Conservation (phyloP, 2,797 vertebrate species). For the Myripristis jacobus region DNA sequence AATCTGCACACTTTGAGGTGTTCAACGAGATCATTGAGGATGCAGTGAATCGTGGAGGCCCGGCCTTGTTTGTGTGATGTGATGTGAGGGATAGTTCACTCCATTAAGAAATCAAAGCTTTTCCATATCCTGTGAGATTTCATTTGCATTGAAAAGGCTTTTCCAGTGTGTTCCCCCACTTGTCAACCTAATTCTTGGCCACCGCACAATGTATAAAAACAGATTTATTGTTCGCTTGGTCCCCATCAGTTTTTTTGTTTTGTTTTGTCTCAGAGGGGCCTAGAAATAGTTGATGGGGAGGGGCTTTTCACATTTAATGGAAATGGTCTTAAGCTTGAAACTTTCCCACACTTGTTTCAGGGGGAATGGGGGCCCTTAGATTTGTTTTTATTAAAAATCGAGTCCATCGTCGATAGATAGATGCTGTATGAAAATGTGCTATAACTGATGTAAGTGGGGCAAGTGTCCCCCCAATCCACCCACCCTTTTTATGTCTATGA, state of each 20-base stretch:
- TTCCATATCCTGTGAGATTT: conserved; percentile 44
- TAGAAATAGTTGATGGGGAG: conserved; percentile 73
- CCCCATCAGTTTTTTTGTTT: conserved; percentile 62
- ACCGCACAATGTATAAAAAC: conserved; percentile 69
- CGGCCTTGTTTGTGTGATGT: conserved; percentile 37
- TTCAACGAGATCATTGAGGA: conserved; percentile 45
- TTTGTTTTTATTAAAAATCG: conserved; percentile 77
- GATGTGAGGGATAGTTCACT: conserved; percentile 36
- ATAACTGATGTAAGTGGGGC: conserved; percentile 80
- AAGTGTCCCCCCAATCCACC: conserved; percentile 73
- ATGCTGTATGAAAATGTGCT: conserved; percentile 78
- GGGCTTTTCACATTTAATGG: conserved; percentile 70
- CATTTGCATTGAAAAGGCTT: conserved; percentile 63
- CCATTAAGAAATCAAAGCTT: conserved; percentile 51
- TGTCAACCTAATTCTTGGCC: conserved; percentile 68
- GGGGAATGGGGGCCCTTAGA: conserved; percentile 58
- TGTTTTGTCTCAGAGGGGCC: conserved; percentile 69
- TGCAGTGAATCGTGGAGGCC: conserved; percentile 37
- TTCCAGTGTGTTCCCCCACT: conserved; percentile 40
- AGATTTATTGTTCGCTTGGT: conserved; percentile 75
- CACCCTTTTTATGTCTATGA: conserved; percentile 82
- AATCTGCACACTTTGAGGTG: conserved; percentile 41
- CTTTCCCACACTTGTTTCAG: conserved; percentile 76
- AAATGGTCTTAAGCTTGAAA: conserved; percentile 69
- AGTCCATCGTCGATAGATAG: conserved; percentile 68